Evolutionary conservation across 2,888 invertebrate genomes (phyloP).

Genomic region (Nineta flava): DNA sequence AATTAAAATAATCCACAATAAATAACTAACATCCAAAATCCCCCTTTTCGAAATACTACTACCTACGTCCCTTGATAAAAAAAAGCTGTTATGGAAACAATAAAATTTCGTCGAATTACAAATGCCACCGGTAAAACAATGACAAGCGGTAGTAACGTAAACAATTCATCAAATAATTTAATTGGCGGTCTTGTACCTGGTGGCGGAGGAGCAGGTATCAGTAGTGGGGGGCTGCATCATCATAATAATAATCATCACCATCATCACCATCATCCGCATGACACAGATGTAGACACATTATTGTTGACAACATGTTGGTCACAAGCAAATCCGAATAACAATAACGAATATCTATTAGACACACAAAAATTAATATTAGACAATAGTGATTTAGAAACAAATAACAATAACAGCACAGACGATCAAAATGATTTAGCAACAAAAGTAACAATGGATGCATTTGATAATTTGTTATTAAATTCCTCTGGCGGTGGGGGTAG

Average conservation of each 20-base stretch:
- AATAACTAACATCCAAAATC: no score
- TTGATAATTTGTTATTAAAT: conserved; percentile 47
- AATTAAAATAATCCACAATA: no score
- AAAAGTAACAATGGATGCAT: conserved; percentile 41
- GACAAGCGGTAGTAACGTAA: conserved; percentile 16
- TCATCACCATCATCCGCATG: conserved; percentile 15
- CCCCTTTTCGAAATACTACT: no score
- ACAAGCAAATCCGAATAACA: conserved; percentile 31
- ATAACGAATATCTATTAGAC: conserved; percentile 35
- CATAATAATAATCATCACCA: conserved; percentile 9
- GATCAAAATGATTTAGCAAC: conserved; percentile 26
- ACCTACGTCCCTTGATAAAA: no score
- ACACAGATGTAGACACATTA: conserved; percentile 50
- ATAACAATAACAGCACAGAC: conserved; percentile 29
- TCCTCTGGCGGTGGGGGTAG: conserved; percentile 21
- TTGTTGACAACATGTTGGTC: conserved; percentile 58
- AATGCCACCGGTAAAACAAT: not conserved
- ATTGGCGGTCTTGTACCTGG: conserved; percentile 25
- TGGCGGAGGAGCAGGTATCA: conserved; percentile 24
- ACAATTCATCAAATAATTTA: no score
- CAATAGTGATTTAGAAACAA: conserved; percentile 32
- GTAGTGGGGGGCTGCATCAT: conserved; percentile 19
- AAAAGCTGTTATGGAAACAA: conserved; percentile 6
- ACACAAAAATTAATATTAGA: conserved; percentile 38
- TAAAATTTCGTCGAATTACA: conserved; percentile 3